phyloP scores from a whole-genome alignment of 1,140 invertebrate species.

The Drosophila elegans region DNA sequence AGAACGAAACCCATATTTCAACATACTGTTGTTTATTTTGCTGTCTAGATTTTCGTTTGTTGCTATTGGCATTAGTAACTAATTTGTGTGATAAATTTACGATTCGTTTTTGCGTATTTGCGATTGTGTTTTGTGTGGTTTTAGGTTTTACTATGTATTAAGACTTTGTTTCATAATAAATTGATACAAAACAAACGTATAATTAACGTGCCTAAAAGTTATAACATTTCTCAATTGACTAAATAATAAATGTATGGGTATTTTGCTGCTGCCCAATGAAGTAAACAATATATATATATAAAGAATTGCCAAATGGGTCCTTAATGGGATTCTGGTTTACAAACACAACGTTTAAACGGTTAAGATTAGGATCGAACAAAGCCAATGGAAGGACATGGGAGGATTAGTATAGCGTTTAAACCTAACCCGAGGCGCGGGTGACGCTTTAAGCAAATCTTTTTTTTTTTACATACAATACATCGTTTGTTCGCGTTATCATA shows the following conservation, averaged over 20 bases:
- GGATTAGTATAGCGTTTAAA: constrained; percentile 70
- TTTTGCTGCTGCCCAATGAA: constrained; percentile 72
- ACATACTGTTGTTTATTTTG: constrained; percentile 39
- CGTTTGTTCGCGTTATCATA: constrained; percentile 46
- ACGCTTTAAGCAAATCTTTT: constrained; percentile 56
- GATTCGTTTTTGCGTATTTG: constrained; percentile 12
- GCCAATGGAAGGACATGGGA: constrained; percentile 43
- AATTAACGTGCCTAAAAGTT: constrained; percentile 75
- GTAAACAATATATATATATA: constrained; percentile 62
- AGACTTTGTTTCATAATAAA: constrained; percentile 41
- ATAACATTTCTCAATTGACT: constrained; percentile 77
- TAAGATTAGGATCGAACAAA: constrained; percentile 44
- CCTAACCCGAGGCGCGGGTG: constrained; percentile 59
- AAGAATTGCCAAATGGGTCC: constrained; percentile 68
- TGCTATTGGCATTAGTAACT: constrained; percentile 64
- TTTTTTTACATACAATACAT: constrained; percentile 59
- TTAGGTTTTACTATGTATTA: constrained; percentile 32
- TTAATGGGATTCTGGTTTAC: constrained; percentile 27
- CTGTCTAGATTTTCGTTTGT: constrained; percentile 31
- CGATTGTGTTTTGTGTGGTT: constrained; percentile 23
- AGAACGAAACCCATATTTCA: constrained; percentile 71
- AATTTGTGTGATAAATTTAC: constrained; percentile 67
- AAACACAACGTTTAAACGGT: constrained; percentile 55
- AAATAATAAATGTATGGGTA: constrained; percentile 66
- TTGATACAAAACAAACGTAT: constrained; percentile 71